Evolutionary conservation across 2,113 vertebrate species (phyloP).

Genomic region (Perca fluviatilis): DNA sequence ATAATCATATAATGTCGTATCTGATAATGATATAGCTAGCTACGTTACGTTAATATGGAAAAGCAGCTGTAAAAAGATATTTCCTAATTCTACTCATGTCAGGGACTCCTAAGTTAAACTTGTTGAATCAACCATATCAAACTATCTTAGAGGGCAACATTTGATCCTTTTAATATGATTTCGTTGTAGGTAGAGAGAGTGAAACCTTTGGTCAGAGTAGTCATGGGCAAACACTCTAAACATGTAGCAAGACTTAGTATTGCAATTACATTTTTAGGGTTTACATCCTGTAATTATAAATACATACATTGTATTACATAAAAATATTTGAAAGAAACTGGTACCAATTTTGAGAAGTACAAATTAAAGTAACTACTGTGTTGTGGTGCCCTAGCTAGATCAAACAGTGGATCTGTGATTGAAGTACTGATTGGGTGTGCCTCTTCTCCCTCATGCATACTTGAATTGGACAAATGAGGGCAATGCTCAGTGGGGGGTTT

Average conservation of each 20-base stretch:
- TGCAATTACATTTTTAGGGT: neutral
- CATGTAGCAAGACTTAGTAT: neutral
- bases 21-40: neutral
- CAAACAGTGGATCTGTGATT: conserved; percentile 27
- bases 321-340: no score
- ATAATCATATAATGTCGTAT: neutral
- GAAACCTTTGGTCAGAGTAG: neutral
- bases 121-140: neutral
- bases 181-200: neutral
- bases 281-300: neutral
- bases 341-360: neutral
- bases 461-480: conserved; percentile 45
- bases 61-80: neutral
- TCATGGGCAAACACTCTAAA: neutral
- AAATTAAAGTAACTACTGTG: conserved; percentile 28
- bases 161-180: neutral
- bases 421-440: conserved; percentile 24
- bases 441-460: conserved; percentile 8
- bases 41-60: neutral
- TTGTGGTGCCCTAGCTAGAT: conserved; percentile 43
- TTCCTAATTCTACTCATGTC: neutral
- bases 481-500: conserved; percentile 58
- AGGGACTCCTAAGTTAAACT: neutral
- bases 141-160: neutral
- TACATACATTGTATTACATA: no score